Conservation (phyloP, 2,888 invertebrate genomes). For the Nephrotoma guestfalica region DNA sequence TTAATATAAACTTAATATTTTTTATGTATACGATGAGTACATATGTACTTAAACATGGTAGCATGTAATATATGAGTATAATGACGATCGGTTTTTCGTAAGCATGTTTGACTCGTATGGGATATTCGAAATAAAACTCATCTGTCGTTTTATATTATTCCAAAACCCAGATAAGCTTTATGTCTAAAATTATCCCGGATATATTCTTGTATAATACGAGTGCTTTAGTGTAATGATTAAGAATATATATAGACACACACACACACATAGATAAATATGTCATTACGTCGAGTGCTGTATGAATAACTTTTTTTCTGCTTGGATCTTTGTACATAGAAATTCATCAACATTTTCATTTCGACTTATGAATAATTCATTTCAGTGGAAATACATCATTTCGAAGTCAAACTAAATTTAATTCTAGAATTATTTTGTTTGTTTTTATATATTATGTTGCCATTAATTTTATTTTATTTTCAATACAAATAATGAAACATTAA, state of each 20-base stretch:
- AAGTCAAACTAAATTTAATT: background rate
- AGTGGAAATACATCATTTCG: background rate
- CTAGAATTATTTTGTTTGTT: background rate
- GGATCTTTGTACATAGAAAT: background rate
- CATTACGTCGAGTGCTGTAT: background rate
- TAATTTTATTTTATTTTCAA: background rate
- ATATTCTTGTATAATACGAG: background rate
- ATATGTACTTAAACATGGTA: no score
- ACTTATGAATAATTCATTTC: background rate
- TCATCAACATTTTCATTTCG: background rate
- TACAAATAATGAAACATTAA: no score
- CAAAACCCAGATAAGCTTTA: no score
- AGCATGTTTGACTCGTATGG: no score
- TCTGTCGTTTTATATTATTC: no score
- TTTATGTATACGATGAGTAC: no score
- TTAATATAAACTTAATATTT: no score
- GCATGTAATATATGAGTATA: no score
- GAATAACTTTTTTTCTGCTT: background rate
- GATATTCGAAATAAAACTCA: no score
- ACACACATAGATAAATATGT: background rate
- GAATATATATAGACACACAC: background rate
- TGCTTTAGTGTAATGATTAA: background rate
- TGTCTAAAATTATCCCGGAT: background rate
- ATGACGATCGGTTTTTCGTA: no score
- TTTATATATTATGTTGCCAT: background rate